Evolutionary conservation across 2,113 vertebrate genomes (phyloP).

Genomic region (Charina bottae): DNA sequence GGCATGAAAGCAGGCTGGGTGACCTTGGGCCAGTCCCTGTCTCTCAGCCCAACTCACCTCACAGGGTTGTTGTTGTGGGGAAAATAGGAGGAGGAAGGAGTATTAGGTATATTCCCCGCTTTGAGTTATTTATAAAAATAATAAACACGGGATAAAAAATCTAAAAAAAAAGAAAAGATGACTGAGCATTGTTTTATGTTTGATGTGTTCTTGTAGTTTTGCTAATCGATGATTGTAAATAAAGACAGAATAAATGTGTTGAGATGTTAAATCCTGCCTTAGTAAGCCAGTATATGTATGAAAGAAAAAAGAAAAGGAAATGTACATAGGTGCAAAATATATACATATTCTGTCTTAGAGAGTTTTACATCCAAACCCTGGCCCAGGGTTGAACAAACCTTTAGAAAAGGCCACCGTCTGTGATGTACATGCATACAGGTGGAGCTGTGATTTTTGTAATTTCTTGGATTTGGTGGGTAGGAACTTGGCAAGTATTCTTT

Average conservation of each 20-base stretch:
- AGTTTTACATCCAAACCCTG: not conserved
- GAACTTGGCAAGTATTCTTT: not conserved
- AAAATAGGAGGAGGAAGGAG: too few relatives aligned
- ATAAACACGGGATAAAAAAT: too few relatives aligned
- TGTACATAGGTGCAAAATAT: not conserved
- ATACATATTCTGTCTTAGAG: not conserved
- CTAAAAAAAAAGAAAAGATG: not conserved
- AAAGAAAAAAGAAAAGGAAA: not conserved
- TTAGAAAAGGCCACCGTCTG: not conserved
- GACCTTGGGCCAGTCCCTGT: too few relatives aligned
- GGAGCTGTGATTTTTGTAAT: not conserved
- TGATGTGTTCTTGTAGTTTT: not conserved
- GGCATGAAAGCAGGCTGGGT: too few relatives aligned
- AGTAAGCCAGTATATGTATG: not conserved
- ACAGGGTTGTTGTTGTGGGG: too few relatives aligned
- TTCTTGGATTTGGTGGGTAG: not conserved
- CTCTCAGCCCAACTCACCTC: too few relatives aligned
- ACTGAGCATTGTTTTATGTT: not conserved
- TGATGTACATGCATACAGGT: too few relatives aligned
- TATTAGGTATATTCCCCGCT: too few relatives aligned
- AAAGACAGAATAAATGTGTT: not conserved
- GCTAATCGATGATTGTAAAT: not conserved
- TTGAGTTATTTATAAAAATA: too few relatives aligned
- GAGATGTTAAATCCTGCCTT: not conserved
- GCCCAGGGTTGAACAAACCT: not conserved